These are phyloP conservation scores for Portevinia maculata DNA, from an alignment of 2,888 invertebrate genomes.

Conservation along the genomic window DNA sequence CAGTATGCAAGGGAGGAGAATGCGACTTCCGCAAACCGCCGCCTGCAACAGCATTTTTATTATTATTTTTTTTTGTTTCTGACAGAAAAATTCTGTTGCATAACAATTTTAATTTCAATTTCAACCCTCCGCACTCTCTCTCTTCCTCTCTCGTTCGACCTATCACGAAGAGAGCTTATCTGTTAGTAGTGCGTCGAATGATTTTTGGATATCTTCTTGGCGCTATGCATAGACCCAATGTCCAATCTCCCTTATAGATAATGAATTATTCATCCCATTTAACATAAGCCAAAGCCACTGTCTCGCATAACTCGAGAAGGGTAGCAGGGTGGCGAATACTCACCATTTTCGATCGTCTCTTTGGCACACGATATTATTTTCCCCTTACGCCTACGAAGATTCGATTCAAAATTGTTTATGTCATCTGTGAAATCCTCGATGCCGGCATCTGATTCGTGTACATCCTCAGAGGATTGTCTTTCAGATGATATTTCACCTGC, in stretches of 20 bases:
- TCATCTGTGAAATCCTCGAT: conserved; percentile 80
- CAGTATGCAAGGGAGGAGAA: background rate
- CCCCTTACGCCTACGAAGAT: conserved; percentile 82
- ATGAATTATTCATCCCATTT: conserved; percentile 41
- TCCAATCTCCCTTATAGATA: conserved; percentile 4
- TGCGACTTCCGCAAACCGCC: conserved; percentile 28
- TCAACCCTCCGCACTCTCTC: conserved; percentile 33
- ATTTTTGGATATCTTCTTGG: conserved; percentile 14
- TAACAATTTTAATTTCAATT: conserved; percentile 40
- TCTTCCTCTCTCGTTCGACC: background rate
- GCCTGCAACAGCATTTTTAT: background rate
- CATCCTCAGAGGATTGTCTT: conserved; percentile 81
- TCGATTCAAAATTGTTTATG: conserved; percentile 82
- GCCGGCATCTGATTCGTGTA: conserved; percentile 79
- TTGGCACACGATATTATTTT: conserved; percentile 83
- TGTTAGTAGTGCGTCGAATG: conserved; percentile 9
- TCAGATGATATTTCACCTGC: conserved; percentile 78
- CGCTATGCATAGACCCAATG: conserved; percentile 20
- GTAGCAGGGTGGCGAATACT: conserved; percentile 67
- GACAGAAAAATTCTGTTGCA: conserved; percentile 64
- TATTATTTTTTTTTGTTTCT: background rate
- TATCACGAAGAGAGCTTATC: conserved; percentile 18
- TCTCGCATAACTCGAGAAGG: background rate
- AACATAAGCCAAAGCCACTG: background rate
- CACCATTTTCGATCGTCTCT: conserved; percentile 83